phyloP scores from a whole-genome alignment of 2,888 invertebrate species.

The Agrypnus murinus region DNA sequence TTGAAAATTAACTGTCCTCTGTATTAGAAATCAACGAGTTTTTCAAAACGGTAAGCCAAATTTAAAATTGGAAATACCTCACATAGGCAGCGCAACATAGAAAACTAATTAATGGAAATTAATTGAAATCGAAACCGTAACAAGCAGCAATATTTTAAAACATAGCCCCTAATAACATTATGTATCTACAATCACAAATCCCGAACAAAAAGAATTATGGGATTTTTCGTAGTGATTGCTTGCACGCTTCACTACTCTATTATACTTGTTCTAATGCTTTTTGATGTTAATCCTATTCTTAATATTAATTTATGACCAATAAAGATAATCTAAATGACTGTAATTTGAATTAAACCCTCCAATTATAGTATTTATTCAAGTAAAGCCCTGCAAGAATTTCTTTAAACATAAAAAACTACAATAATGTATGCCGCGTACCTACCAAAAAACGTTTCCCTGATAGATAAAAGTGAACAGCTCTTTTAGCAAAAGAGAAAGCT shows the following conservation, averaged over 20 bases:
- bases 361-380: not conserved
- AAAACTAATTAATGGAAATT: too few relatives aligned
- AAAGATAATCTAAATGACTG: constrained; percentile 43
- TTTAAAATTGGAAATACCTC: too few relatives aligned
- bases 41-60: too few relatives aligned
- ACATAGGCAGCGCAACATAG: too few relatives aligned
- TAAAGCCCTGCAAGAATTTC: not conserved
- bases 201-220: constrained; percentile 10
- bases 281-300: not conserved
- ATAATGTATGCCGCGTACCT: constrained; percentile 13
- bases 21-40: too few relatives aligned
- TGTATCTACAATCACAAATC: constrained; percentile 12
- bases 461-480: constrained; percentile 32
- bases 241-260: not conserved
- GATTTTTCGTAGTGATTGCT: constrained; percentile 5
- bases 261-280: not conserved
- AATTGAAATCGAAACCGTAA: too few relatives aligned
- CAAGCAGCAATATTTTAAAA: too few relatives aligned
- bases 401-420: constrained; percentile 14
- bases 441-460: constrained; percentile 32
- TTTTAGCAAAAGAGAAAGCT: constrained; percentile 20
- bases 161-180: too few relatives aligned
- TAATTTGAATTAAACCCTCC: constrained; percentile 4
- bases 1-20: too few relatives aligned
- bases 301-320: constrained; percentile 40